A percentile compares a stretch with the other conserved stretches of the same genome.
phyloP scores from a whole-genome alignment of 2,113 vertebrate genomes.

The Sinocyclocheilus grahami region DNA sequence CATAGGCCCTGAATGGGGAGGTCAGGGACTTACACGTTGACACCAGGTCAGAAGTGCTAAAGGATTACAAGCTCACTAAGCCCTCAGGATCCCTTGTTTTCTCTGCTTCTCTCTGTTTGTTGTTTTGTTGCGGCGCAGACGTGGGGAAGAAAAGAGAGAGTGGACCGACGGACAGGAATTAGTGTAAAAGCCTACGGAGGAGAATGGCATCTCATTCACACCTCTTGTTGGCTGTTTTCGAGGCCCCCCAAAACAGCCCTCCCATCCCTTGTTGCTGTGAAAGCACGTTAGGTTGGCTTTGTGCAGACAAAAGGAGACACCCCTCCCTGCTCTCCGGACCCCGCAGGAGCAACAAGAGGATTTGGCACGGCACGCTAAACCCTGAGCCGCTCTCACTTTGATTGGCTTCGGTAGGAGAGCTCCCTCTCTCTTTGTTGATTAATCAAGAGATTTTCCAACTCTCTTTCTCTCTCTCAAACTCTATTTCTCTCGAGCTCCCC shows the following conservation, averaged over 20 bases:
- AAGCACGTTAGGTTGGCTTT: constrained; percentile 97
- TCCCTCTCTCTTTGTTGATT: constrained; percentile 75
- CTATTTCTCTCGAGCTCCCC: constrained; percentile 67
- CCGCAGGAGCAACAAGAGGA: constrained; percentile 82
- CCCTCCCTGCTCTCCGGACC: constrained; percentile 82
- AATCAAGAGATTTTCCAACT: constrained; percentile 78
- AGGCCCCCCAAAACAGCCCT: constrained; percentile 71
- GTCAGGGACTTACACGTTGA: constrained; percentile 78
- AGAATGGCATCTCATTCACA: constrained; percentile 92
- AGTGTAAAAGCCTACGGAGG: constrained; percentile 87
- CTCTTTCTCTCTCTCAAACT: constrained; percentile 62
- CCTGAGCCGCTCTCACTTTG: constrained; percentile 73
- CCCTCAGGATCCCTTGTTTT: constrained; percentile 77
- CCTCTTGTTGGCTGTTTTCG: constrained; percentile 91
- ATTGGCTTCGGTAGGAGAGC: constrained; percentile 77
- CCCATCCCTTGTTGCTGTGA: constrained; percentile 87
- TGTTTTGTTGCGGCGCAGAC: constrained; percentile 87
- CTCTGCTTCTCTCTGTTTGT: constrained; percentile 80
- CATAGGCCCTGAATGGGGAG: constrained; percentile 71
- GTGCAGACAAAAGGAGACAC: constrained; percentile 85
- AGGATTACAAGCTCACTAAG: constrained; percentile 82
- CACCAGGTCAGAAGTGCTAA: constrained; percentile 80
- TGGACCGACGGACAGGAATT: constrained; percentile 74
- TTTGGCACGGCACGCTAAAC: constrained; percentile 71
- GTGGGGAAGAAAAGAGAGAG: constrained; percentile 74